Percentiles rank a stretch among this genome's conserved stretches.
phyloP scores from a whole-genome alignment of 2,797 vertebrate species.

The Ciconia nigra region DNA sequence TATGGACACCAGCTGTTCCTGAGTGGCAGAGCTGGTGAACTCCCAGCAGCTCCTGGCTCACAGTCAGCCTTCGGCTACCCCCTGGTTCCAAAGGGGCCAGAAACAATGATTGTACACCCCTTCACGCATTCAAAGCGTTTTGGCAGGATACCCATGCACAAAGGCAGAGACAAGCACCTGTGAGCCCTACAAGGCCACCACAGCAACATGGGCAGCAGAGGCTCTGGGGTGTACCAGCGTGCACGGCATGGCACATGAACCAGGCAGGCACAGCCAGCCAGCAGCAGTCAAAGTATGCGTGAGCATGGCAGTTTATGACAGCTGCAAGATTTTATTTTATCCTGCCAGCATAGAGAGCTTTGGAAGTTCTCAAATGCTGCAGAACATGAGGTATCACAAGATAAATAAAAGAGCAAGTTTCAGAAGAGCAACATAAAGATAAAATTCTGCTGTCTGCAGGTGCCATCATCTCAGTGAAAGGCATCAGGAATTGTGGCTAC shows the following conservation, averaged over 20 bases:
- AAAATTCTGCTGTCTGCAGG: not conserved
- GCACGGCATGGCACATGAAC: accelerated
- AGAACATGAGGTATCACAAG: not conserved
- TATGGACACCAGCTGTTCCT: not conserved
- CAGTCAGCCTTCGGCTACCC: not conserved
- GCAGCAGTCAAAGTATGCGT: not conserved
- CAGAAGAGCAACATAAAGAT: not conserved
- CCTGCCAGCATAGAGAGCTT: not conserved
- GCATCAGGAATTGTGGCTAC: not conserved
- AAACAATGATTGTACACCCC: not conserved
- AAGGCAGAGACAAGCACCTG: not conserved
- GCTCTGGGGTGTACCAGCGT: not conserved
- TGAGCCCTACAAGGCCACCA: not conserved
- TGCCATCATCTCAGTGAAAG: not conserved
- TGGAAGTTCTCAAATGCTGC: not conserved
- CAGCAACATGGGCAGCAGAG: not conserved
- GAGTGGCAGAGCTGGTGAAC: not conserved
- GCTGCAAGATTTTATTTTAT: not conserved
- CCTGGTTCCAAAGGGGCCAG: not conserved
- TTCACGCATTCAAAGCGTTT: not conserved
- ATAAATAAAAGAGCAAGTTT: not conserved
- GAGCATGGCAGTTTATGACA: not conserved
- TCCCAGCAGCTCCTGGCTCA: not conserved
- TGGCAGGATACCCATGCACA: not conserved
- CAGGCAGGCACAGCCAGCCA: not conserved